Percentiles rank a stretch among this genome's conserved stretches.
These are phyloP conservation scores for Spatulosminthurus flaviceps DNA, from an alignment of 2,888 invertebrate genomes.

Conservation along the genomic window DNA sequence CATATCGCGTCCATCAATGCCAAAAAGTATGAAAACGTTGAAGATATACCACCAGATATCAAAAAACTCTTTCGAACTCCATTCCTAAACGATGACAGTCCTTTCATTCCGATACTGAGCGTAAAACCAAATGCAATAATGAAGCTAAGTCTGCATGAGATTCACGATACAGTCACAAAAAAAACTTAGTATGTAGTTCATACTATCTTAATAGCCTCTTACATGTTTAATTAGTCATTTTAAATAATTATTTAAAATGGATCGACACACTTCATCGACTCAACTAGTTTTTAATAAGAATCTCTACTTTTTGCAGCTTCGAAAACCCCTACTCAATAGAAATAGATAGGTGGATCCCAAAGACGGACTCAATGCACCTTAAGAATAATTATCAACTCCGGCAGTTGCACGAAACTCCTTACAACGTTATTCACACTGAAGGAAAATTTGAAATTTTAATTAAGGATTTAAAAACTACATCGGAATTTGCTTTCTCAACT, in stretches of 20 bases:
- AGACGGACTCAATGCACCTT: conserved; percentile 68
- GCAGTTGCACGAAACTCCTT: conserved; percentile 73
- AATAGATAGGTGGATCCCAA: conserved; percentile 76
- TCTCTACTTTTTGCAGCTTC: conserved; percentile 70
- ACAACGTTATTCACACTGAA: conserved; percentile 75
- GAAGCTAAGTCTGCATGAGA: neutral
- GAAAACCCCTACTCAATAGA: conserved; percentile 91
- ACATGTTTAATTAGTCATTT: neutral
- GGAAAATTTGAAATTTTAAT: conserved; percentile 75
- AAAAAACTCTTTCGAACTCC: neutral
- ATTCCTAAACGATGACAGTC: neutral
- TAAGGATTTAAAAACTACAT: conserved; percentile 70
- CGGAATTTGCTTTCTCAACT: conserved; percentile 65
- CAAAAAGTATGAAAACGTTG: neutral
- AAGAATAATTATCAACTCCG: conserved; percentile 68
- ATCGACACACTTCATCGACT: neutral
- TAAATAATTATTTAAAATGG: neutral
- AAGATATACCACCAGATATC: neutral
- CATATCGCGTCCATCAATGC: neutral
- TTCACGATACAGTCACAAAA: neutral
- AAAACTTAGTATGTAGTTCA: neutral
- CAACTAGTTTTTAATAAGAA: neutral
- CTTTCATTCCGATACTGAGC: neutral
- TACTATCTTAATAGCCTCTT: neutral
- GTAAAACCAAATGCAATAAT: neutral